Evolutionary conservation across 2,888 invertebrate species (phyloP).

Genomic region (Mythimna albipuncta): DNA sequence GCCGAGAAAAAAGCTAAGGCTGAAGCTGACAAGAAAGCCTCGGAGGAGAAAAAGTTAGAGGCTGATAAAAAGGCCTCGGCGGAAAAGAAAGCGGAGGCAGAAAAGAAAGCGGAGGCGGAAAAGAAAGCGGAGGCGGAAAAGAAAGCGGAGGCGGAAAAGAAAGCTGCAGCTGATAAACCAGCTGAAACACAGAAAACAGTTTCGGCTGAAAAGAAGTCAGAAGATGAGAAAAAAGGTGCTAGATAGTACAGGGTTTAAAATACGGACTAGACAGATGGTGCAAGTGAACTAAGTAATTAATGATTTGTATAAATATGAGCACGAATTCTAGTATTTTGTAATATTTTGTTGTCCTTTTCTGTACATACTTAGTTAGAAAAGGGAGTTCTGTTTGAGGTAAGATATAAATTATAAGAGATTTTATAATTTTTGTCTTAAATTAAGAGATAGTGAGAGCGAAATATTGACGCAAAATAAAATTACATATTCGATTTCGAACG

Average conservation of each 20-base stretch:
- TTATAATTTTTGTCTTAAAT: constrained; percentile 54
- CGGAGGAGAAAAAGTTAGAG: constrained; percentile 62
- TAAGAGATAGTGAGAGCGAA: constrained; percentile 1
- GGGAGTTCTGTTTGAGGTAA: constrained; percentile 40
- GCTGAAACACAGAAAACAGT: constrained; percentile 66
- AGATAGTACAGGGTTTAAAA: constrained; percentile 83
- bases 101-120: constrained; percentile 12
- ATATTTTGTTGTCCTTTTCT: constrained; percentile 58
- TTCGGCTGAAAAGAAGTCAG: constrained; percentile 37
- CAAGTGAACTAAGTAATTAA: constrained; percentile 56
- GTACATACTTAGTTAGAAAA: constrained; percentile 60
- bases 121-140: constrained; percentile 33
- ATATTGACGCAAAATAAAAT: constrained; percentile 50
- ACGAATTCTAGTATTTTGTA: constrained; percentile 61
- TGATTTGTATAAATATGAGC: constrained; percentile 62
- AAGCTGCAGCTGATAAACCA: constrained; percentile 27
- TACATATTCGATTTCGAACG: constrained; percentile 21
- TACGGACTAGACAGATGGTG: constrained; percentile 52
- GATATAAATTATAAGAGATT: constrained; percentile 51
- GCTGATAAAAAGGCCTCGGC: constrained; percentile 21
- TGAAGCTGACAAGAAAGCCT: constrained; percentile 35
- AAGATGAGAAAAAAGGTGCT: constrained; percentile 75
- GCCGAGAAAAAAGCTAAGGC: constrained; percentile 44
- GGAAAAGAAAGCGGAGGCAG: constrained; percentile 10
- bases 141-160: constrained; percentile 11